phyloP scores from a whole-genome alignment of 2,113 vertebrate species.

The Microcebus griseorufus region DNA sequence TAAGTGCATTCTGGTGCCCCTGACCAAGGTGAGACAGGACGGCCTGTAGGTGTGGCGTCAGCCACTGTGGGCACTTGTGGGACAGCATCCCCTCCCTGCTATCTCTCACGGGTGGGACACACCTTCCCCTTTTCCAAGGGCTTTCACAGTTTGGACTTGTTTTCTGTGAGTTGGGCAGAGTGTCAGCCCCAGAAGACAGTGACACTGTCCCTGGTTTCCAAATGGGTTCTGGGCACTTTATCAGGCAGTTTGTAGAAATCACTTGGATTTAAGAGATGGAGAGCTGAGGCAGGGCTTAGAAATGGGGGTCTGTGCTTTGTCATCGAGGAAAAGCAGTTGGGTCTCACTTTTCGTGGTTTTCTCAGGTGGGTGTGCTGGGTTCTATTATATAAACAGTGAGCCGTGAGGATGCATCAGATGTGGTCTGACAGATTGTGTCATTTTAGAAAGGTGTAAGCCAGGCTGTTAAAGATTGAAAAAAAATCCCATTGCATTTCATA shows the following conservation, averaged over 20 bases:
- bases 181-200: neutral
- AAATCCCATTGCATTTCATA: neutral
- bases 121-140: neutral
- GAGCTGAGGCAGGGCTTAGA: neutral
- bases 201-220: neutral
- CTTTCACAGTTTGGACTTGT: neutral
- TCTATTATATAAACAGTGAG: neutral
- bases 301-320: neutral
- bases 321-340: neutral
- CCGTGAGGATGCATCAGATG: neutral
- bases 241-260: neutral
- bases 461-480: neutral
- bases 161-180: neutral
- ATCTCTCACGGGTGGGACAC: accelerated
- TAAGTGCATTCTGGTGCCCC: neutral
- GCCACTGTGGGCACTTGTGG: neutral
- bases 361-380: neutral
- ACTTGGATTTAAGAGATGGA: neutral
- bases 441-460: neutral
- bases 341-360: neutral
- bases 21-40: neutral
- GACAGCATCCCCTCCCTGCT: neutral
- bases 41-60: neutral
- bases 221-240: neutral
- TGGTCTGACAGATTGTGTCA: too few relatives aligned